phyloP scores from a whole-genome alignment of 2,113 vertebrate genomes.

The Pollachius pollachius region DNA sequence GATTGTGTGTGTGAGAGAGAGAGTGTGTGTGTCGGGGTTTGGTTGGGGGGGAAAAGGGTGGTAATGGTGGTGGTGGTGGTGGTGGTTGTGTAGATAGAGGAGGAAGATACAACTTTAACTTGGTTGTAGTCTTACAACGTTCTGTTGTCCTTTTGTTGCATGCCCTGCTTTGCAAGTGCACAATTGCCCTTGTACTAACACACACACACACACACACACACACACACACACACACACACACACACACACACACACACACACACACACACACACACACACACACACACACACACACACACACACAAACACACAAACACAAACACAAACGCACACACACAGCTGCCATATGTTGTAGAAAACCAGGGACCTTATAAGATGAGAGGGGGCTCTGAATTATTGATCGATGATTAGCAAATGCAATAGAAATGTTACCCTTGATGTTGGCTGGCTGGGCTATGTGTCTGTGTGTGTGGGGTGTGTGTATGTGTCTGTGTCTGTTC shows the following conservation, averaged over 20 bases:
- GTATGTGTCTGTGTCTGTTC: slow-evolving; percentile 11
- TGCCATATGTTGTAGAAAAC: slow-evolving; percentile 90
- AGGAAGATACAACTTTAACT: slow-evolving; percentile 67
- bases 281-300: background rate
- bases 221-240: too few relatives aligned
- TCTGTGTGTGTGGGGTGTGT: slow-evolving; percentile 25
- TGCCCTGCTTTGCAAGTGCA: slow-evolving; percentile 56
- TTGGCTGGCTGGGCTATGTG: slow-evolving; percentile 66
- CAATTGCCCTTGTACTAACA: too few relatives aligned
- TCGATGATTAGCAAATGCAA: slow-evolving; percentile 98
- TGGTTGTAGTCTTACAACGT: slow-evolving; percentile 67
- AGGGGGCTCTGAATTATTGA: slow-evolving; percentile 95
- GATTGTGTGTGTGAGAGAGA: too few relatives aligned
- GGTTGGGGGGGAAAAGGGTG: slow-evolving; percentile 40
- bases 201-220: too few relatives aligned
- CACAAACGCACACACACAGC: slow-evolving; percentile 52
- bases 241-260: background rate
- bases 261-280: too few relatives aligned
- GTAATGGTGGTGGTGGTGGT: background rate
- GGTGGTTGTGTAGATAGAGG: slow-evolving; percentile 33
- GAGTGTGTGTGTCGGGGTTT: too few relatives aligned
- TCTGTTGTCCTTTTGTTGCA: slow-evolving; percentile 31
- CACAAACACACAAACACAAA: slow-evolving; percentile 19
- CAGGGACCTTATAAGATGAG: slow-evolving; percentile 86
- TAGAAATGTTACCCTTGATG: slow-evolving; percentile 95